Evolutionary conservation across 35 echinoderm and acorn worm species (phyloP).

Genomic region (Acanthaster planci): DNA sequence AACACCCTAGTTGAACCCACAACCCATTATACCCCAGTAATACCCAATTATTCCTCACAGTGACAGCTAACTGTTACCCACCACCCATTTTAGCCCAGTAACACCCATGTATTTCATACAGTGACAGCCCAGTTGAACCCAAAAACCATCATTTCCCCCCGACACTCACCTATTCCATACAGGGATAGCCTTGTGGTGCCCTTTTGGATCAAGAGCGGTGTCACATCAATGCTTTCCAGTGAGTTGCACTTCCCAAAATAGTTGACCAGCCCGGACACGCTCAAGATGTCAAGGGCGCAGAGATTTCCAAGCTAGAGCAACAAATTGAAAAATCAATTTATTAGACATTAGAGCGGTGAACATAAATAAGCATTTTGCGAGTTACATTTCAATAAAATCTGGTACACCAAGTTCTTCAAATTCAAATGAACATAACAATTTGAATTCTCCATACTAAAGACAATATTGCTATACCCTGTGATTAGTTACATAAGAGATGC

Average conservation of each 20-base stretch:
- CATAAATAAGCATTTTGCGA: too few relatives aligned
- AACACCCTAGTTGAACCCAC: background rate
- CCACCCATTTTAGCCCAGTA: background rate
- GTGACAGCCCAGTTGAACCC: background rate
- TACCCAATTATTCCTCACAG: background rate
- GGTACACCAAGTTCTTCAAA: too few relatives aligned
- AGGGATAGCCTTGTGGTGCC: constrained; percentile 85
- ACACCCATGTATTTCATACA: background rate
- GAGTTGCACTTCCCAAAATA: constrained; percentile 90
- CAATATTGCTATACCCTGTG: too few relatives aligned
- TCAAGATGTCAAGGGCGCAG: constrained; percentile 86
- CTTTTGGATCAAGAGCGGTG: constrained; percentile 82
- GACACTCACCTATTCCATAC: constrained; percentile 85
- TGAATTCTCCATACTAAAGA: too few relatives aligned
- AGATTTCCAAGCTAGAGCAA: constrained; percentile 80
- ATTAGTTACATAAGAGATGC: too few relatives aligned
- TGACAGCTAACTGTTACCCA: background rate
- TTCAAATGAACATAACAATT: too few relatives aligned
- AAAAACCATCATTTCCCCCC: background rate
- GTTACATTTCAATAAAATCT: too few relatives aligned
- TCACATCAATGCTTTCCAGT: constrained; percentile 84
- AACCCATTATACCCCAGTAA: background rate
- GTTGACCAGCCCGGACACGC: constrained; percentile 93
- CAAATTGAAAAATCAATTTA: too few relatives aligned
- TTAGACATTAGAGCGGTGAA: too few relatives aligned